Base-by-base conservation (phyloP, 2,797 vertebrate species). In the Thripadectes ignobilis region DNA sequence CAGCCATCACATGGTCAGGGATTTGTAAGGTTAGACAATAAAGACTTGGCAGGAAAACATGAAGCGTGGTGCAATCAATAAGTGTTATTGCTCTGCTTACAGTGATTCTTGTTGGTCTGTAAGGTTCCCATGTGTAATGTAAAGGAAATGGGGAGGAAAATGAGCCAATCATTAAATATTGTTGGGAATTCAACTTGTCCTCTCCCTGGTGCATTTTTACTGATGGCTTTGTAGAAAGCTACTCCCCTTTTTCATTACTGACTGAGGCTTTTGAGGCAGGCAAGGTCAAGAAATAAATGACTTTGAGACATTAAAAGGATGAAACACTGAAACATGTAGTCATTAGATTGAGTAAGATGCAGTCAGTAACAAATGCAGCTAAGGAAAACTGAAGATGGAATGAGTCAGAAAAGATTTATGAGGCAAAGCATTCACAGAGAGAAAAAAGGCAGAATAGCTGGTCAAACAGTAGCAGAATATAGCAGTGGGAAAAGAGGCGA, bases 111-210 rank as follows among this genome's bases (percentile, higher is more conserved):
- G 76, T 81, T 93, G 62, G 48, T 79, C 71, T 93, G 22, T 89
- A 88, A 89, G 52, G 36, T 85, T 95, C 82, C 92, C 72, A 27
- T 43, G 79, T 78, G 87, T 87, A 89, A 83, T 77, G 49, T 92
- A 84, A 95, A 96, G 73, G 77, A 96, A 97, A 96, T 92, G 77
- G 88, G 75, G 20, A 95, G 51, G 93, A 96, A 96, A 97, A 95
- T 88, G n/a, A 96, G 39, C n/a, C 73, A 75, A 63, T 92, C 58
- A 41, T 91, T 96, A 93, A 91, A 94, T 94, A 54, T 75, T 93
- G 54, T 66, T 88, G 57, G 32, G 27, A 23, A 93, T 94, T 92
- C 65, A 88, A n/a, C 76, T 61, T 93, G 51, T 67, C 46, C 36
- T 94, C 54, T 95, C 77, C 63, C 45, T 88, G 16, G 58, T 91